Base-by-base conservation (phyloP, 2,888 invertebrate genomes). In the Tetranychus truncatus region DNA sequence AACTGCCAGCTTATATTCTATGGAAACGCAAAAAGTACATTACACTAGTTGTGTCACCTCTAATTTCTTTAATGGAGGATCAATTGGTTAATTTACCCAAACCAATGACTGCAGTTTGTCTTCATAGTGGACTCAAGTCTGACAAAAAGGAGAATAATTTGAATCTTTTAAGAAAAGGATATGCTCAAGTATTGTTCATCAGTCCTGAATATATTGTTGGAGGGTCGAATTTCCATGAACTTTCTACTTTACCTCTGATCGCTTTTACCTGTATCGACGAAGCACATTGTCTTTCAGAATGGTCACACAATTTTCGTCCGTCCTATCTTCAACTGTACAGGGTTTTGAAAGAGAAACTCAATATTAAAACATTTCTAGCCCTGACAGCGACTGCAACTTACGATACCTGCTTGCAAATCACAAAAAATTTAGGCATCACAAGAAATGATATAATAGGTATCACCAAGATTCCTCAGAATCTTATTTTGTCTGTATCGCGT, bases 121-220 rank as follows among this genome's bases (percentile, higher is more conserved):
- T 95, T 72, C 95, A 95, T 82, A 91, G 91, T 0, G 91, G 90
- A 82, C 92, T 93, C 85, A 88, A 91, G 0, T 87, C 88, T 66
- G 81, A 81, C 76, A 88, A 90, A 80, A 86, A 89, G 20, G 85
- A 88, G 73, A 89, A 89, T 82, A 88, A 92, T 45, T 84, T 92
- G 79, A 87, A 90, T 77, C 86, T 87, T 78, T 86, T 95, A 34
- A 87, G 87, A 79, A 84, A 87, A 75, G 90, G 91, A 1, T 85
- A 89, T 78, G 85, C 94, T 75, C 89, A 91, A 81, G 89, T 95
- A 79, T 84, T 96, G 34, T 84, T 96, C 3, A 88, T 95, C 20
- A 95, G 95, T 15, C 95, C 96, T 0, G 96, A 96, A 84, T 91
- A 94, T 18, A 87, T 95, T 18, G 89, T 91, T 18, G 55, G 55